Base-by-base conservation (phyloP, 2,888 invertebrate genomes). In the Leistus spinibarbis region DNA sequence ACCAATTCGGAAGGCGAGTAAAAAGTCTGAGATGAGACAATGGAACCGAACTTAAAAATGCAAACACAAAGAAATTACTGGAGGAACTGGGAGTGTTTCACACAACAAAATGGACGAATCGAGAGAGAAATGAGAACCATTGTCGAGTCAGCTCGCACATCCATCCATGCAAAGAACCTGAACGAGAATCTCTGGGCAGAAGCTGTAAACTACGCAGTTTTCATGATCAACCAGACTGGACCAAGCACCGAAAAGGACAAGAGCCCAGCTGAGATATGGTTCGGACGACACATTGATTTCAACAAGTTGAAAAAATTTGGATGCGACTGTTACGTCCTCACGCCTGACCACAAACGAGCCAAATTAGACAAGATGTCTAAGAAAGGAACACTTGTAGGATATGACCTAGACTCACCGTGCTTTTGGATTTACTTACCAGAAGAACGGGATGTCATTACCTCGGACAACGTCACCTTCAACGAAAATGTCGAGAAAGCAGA, bases 101-200 rank as follows among this genome's bases (percentile, higher is more conserved):
- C 81, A 17, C 78, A 83, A 77, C 81, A 83, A 70, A 83, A 82
- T 77, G 80, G 81, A 9, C 40, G 82, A 64, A 81, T 82, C 23
- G 81, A 83, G 76, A 77, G 82, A 65, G 81, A 83, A 78, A 83
- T 82, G 81, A 73, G 82, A 22, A 83, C 81, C 76, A 81, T 66
- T 77, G n/a, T n/a, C n/a, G n/a, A n/a, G n/a, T n/a, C n/a, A n/a
- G n/a, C n/a, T n/a, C n/a, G n/a, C n/a, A n/a, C 82, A 19, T 79
- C 69, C 3, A 78, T 79, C 16, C 76, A 78, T 74, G 79, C 80
- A 22, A 17, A 27, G 65, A 64, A 79, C 79, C n/a, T 76, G 79
- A 70, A 79, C 79, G 13, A n/a, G n/a, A n/a, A n/a, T n/a, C n/a
- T n/a, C n/a, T n/a, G n/a, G n/a, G n/a, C n/a, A n/a, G n/a, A n/a